These are phyloP conservation scores for Meloe dianella DNA, from an alignment of 2,888 invertebrate species.

Conservation along the genomic window DNA sequence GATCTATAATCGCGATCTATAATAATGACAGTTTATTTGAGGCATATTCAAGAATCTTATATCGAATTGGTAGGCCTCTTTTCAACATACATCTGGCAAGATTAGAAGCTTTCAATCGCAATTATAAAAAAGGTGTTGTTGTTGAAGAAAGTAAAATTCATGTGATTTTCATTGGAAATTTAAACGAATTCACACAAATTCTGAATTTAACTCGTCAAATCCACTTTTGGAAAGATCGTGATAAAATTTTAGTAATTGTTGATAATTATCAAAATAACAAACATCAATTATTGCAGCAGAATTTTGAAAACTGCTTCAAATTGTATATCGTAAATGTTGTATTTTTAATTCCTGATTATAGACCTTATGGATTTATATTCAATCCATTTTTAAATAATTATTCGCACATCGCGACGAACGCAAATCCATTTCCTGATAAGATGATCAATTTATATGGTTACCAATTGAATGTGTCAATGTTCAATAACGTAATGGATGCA, in stretches of 20 bases:
- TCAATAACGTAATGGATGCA: conserved; percentile 28
- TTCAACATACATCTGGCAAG: conserved; percentile 19
- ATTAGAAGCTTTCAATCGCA: conserved; percentile 15
- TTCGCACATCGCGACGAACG: background rate
- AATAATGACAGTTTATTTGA: conserved; percentile 1
- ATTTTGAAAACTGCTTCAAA: conserved; percentile 20
- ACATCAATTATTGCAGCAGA: background rate
- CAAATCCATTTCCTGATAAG: conserved; percentile 24
- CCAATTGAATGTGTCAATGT: conserved; percentile 33
- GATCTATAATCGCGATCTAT: conserved; percentile 20
- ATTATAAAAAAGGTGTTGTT: conserved; percentile 22
- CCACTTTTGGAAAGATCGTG: conserved; percentile 28
- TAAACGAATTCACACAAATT: conserved; percentile 11
- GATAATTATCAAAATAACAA: conserved; percentile 7
- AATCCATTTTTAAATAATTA: conserved; percentile 23
- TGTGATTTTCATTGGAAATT: conserved; percentile 22
- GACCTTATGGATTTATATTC: conserved; percentile 18
- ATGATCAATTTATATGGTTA: conserved; percentile 26
- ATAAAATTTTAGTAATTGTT: conserved; percentile 19
- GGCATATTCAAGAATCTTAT: conserved; percentile 14
- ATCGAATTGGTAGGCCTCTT: conserved; percentile 3
- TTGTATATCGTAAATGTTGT: conserved; percentile 24
- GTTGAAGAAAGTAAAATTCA: conserved; percentile 36
- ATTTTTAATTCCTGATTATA: conserved; percentile 10
- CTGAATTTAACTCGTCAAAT: conserved; percentile 17